phyloP scores from a whole-genome alignment of 2,888 invertebrate genomes.

The Thumatha senex region DNA sequence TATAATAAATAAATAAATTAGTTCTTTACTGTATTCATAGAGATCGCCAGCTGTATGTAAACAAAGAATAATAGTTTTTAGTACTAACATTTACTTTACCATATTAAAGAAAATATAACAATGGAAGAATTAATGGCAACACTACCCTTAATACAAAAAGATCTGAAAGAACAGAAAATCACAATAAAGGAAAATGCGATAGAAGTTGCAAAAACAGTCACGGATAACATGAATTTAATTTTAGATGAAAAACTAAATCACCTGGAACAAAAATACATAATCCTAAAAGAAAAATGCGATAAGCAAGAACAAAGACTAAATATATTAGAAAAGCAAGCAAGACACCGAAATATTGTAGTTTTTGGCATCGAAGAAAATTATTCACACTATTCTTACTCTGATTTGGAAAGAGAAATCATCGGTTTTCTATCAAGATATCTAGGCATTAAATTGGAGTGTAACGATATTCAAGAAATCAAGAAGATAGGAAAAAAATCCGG shows the following conservation, averaged over 20 bases:
- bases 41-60: too few relatives aligned
- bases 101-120: too few relatives aligned
- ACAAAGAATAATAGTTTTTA: not conserved
- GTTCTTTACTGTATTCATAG: too few relatives aligned
- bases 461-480: not conserved
- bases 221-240: not conserved
- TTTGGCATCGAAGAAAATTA: not conserved
- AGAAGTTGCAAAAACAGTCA: constrained; percentile 2
- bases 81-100: not conserved
- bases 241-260: not conserved
- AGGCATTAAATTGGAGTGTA: not conserved
- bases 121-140: constrained; percentile 3
- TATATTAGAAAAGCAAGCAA: not conserved
- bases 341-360: constrained; percentile 1
- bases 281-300: not conserved
- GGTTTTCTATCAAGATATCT: not conserved
- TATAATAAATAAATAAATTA: too few relatives aligned
- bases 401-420: not conserved
- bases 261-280: not conserved
- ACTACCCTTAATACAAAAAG: not conserved
- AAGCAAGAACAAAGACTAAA: constrained; percentile 2
- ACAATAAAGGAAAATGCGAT: not conserved
- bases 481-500: not conserved
- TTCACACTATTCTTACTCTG: constrained; percentile 1
- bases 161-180: not conserved